phyloP scores from a whole-genome alignment of 2,888 invertebrate species.

The Euzetes globulus region DNA sequence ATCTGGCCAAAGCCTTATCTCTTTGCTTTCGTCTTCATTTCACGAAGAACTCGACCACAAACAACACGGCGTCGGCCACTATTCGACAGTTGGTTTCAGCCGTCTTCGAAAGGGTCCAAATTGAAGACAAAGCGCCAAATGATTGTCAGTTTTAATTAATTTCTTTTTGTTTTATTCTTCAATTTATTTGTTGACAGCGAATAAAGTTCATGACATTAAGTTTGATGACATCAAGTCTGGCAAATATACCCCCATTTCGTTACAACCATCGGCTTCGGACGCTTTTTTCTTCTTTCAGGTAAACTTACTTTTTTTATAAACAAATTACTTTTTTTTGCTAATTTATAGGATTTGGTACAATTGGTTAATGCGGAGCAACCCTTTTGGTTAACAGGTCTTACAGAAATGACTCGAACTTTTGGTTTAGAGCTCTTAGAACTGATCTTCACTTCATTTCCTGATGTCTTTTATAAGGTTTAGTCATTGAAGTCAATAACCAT shows the following conservation, averaged over 20 bases:
- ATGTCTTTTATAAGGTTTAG: conserved; percentile 47
- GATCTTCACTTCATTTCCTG: conserved; percentile 60
- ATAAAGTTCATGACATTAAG: conserved; percentile 50
- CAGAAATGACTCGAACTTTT: conserved; percentile 94
- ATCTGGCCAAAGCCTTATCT: conserved; percentile 84
- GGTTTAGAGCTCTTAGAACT: conserved; percentile 91
- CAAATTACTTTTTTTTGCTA: conserved; percentile 32
- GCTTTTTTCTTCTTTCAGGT: conserved; percentile 76
- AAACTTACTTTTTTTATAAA: background rate
- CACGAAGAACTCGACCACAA: conserved; percentile 85
- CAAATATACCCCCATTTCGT: conserved; percentile 67
- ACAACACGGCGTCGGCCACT: conserved; percentile 95
- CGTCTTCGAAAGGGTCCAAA: conserved; percentile 70
- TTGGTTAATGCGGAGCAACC: conserved; percentile 94
- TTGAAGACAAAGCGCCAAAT: conserved; percentile 41
- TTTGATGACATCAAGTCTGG: conserved; percentile 70
- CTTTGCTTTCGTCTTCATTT: conserved; percentile 94
- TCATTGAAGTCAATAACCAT: conserved; percentile 50
- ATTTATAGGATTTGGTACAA: conserved; percentile 77
- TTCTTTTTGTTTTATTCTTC: background rate
- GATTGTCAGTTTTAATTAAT: background rate
- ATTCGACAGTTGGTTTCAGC: conserved; percentile 88
- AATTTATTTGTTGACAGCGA: background rate
- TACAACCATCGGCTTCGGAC: conserved; percentile 81
- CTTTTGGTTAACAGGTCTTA: conserved; percentile 87